Evolutionary conservation across 1,140 invertebrate species (phyloP).

Genomic region (Neoseiulus cucumeris): DNA sequence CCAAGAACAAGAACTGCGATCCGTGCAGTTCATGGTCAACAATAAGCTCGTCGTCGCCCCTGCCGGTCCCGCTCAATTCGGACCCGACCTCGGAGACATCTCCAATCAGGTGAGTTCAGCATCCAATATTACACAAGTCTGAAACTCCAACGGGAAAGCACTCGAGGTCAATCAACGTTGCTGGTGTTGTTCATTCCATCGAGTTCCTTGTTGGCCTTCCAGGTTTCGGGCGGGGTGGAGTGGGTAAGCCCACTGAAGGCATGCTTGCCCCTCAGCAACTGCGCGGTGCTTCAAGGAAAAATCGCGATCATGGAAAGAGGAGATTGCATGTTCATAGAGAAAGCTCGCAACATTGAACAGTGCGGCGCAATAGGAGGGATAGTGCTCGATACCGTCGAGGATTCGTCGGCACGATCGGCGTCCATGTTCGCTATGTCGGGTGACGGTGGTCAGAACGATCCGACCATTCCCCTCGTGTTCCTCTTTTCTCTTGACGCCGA

Average conservation of each 20-base stretch:
- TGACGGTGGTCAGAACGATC: slow-evolving; percentile 65
- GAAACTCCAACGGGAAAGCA: too few relatives aligned
- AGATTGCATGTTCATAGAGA: slow-evolving; percentile 87
- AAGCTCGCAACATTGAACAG: slow-evolving; percentile 60
- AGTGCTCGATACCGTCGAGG: slow-evolving; percentile 63
- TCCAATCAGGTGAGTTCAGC: slow-evolving; percentile 18
- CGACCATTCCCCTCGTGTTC: slow-evolving; percentile 74
- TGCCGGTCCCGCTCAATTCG: slow-evolving; percentile 82
- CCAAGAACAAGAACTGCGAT: slow-evolving; percentile 16
- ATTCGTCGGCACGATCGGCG: slow-evolving; percentile 44
- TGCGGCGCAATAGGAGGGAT: slow-evolving; percentile 65
- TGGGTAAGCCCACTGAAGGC: slow-evolving; percentile 44
- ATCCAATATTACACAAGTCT: too few relatives aligned
- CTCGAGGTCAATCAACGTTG: too few relatives aligned
- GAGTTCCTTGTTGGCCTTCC: background rate
- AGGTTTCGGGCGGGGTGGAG: slow-evolving; percentile 37
- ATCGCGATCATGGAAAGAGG: slow-evolving; percentile 69
- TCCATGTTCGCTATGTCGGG: slow-evolving; percentile 90
- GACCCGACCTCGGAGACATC: slow-evolving; percentile 38
- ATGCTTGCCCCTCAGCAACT: slow-evolving; percentile 45
- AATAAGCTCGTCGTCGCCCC: slow-evolving; percentile 30
- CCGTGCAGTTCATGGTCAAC: slow-evolving; percentile 19
- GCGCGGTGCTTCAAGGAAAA: slow-evolving; percentile 39
- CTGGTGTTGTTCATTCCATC: too few relatives aligned
- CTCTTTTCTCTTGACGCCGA: slow-evolving; percentile 59